Evolutionary conservation across 2,797 vertebrate species (phyloP).

Genomic region (Tympanoctomys barrerae): DNA sequence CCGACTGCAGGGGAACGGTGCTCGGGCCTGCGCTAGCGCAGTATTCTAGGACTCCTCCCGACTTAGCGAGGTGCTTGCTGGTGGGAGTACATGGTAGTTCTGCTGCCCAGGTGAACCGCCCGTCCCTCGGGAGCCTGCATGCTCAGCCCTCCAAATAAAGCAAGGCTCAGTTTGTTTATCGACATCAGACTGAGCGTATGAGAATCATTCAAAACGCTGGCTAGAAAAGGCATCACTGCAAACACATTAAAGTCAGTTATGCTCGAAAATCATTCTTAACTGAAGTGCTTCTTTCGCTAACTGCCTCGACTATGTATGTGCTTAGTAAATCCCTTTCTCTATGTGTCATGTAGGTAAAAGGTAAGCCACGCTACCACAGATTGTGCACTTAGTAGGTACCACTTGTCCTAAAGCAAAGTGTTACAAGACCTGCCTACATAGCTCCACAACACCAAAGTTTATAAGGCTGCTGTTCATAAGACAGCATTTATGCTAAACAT

Average conservation of each 20-base stretch:
- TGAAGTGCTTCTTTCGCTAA: slow-evolving; percentile 28
- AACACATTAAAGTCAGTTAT: slow-evolving; percentile 31
- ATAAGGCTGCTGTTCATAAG: neutral
- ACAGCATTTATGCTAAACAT: neutral
- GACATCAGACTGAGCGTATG: neutral
- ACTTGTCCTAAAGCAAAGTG: slow-evolving; percentile 6
- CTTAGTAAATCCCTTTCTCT: neutral
- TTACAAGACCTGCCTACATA: neutral
- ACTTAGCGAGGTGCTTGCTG: neutral
- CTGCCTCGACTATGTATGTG: neutral
- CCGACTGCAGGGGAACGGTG: neutral
- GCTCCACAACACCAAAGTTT: slow-evolving; percentile 33
- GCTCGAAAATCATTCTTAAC: slow-evolving; percentile 56
- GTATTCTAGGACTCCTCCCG: neutral
- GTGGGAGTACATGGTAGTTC: neutral
- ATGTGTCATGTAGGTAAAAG: neutral
- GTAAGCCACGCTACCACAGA: slow-evolving; percentile 38
- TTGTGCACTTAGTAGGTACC: slow-evolving; percentile 6
- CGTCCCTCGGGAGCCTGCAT: neutral
- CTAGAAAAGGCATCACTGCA: slow-evolving; percentile 7
- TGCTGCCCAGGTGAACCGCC: neutral
- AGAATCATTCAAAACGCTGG: neutral
- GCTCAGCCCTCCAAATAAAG: neutral
- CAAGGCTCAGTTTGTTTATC: neutral
- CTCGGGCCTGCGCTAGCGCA: slow-evolving; percentile 11